phyloP scores from a whole-genome alignment of 2,888 invertebrate species.

The Caenorhabditis sp. region DNA sequence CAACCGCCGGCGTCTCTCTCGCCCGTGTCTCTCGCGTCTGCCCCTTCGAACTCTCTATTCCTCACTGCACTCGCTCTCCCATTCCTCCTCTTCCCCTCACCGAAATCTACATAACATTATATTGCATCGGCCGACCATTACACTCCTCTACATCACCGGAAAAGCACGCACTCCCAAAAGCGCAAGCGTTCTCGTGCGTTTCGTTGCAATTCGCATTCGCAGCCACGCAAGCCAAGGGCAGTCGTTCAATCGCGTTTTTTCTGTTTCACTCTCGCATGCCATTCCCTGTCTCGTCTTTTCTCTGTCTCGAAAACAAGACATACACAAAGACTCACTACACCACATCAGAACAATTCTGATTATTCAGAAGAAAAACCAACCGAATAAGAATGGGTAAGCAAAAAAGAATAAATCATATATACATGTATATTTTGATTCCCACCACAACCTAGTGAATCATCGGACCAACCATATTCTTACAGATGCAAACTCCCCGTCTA shows the following conservation, averaged over 20 bases:
- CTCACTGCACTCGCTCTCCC: constrained; percentile 33
- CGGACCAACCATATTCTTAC: neutral
- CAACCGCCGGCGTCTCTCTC: constrained; percentile 24
- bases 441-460: neutral
- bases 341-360: constrained; percentile 12
- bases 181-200: neutral
- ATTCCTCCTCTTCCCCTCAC: constrained; percentile 21
- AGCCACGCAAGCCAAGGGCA: neutral
- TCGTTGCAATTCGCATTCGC: neutral
- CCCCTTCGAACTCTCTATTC: constrained; percentile 1
- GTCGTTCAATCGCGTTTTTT: no score
- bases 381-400: constrained; percentile 24
- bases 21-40: constrained; percentile 11
- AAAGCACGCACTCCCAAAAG: constrained; percentile 10
- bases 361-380: neutral
- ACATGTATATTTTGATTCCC: neutral
- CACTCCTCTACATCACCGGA: constrained; percentile 28
- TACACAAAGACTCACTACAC: neutral
- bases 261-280: constrained; percentile 11
- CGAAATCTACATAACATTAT: constrained; percentile 48
- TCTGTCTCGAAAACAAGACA: constrained; percentile 7
- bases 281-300: constrained; percentile 5
- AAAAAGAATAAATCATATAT: neutral
- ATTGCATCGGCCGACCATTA: constrained; percentile 31
- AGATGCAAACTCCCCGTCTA: constrained; percentile 45